A percentile compares a stretch with the other conserved stretches of the same genome.
These are phyloP conservation scores for Phenganax subtilis DNA, from an alignment of 92 coral and sea anemone genomes.

Conservation along the genomic window DNA sequence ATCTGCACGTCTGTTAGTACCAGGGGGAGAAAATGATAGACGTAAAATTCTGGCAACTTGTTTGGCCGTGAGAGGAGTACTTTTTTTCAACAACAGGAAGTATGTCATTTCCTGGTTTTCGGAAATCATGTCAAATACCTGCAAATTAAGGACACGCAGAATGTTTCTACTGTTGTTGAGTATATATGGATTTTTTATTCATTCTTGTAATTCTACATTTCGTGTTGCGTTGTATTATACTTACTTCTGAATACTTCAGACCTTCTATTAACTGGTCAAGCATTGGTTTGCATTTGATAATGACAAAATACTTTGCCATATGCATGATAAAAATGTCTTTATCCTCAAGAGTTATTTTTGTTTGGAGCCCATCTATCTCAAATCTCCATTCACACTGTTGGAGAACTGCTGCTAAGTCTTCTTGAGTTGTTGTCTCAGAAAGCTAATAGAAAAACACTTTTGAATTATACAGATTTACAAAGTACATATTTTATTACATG, in stretches of 20 bases:
- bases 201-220: neutral
- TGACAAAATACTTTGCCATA: neutral
- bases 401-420: neutral
- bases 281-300: neutral
- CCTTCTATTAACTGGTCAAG: neutral
- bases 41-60: constrained; percentile 20
- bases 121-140: constrained; percentile 4
- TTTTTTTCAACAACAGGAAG: neutral
- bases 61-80: neutral
- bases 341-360: neutral
- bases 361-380: neutral
- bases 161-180: no score
- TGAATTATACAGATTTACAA: no score
- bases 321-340: neutral
- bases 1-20: constrained; percentile 7
- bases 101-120: neutral
- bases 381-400: neutral
- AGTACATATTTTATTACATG: no score
- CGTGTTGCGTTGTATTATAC: neutral
- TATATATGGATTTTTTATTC: no score
- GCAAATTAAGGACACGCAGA: no score
- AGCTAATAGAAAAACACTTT: no score
- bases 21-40: constrained; percentile 13
- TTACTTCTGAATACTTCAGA: neutral
- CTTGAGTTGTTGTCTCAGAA: neutral